Evolutionary conservation across 2,113 vertebrate species (phyloP).

Genomic region (Megalops atlanticus): DNA sequence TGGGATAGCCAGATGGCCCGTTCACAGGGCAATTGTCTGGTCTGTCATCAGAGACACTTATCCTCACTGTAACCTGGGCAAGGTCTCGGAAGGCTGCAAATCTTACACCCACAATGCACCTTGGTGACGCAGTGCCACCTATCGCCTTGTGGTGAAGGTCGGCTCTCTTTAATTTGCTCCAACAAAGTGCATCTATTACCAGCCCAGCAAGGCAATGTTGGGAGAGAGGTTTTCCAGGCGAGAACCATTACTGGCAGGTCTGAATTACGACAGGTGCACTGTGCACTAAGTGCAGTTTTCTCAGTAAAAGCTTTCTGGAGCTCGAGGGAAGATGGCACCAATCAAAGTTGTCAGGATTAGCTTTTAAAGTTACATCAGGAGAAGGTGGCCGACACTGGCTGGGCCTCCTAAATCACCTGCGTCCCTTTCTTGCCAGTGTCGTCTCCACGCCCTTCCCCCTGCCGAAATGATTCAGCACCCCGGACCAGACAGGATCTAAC

Average conservation of each 20-base stretch:
- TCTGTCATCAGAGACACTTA: neutral
- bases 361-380: neutral
- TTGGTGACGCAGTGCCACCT: neutral
- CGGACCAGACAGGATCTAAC: neutral
- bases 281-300: neutral
- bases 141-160: neutral
- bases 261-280: neutral
- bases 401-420: neutral
- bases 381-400: neutral
- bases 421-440: neutral
- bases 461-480: neutral
- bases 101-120: slow-evolving; percentile 2
- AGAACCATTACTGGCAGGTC: neutral
- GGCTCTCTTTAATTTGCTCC: neutral
- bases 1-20: neutral
- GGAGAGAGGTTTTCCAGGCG: neutral
- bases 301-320: neutral
- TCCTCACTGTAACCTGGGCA: neutral
- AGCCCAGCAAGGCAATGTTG: neutral
- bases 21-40: neutral
- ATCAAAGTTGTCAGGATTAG: neutral
- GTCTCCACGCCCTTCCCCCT: neutral
- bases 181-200: neutral
- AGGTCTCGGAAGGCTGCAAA: neutral
- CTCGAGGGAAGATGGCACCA: neutral